These are phyloP conservation scores for Mesoligia furuncula DNA, from an alignment of 2,888 invertebrate genomes.

Conservation along the genomic window DNA sequence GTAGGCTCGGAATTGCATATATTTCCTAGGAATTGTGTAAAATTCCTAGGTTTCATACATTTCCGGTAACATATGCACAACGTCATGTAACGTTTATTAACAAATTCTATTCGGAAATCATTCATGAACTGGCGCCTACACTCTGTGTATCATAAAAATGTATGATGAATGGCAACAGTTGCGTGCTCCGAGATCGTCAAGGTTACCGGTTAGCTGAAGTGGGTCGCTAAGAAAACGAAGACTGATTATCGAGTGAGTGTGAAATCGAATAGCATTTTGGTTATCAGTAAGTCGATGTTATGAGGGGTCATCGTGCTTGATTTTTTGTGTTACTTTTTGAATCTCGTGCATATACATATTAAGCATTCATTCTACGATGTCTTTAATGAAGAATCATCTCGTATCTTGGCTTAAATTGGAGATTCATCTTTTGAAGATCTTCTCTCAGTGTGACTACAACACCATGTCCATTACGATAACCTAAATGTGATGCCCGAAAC, in stretches of 20 bases:
- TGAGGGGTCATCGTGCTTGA: constrained; percentile 55
- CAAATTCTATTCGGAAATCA: constrained; percentile 8
- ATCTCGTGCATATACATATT: constrained; percentile 8
- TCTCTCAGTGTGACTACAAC: too few relatives aligned
- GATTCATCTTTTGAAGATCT: background rate
- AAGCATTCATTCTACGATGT: background rate
- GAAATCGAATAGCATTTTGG: constrained; percentile 49
- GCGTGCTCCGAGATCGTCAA: constrained; percentile 58
- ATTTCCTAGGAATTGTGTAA: too few relatives aligned
- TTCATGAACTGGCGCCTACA: constrained; percentile 8
- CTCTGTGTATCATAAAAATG: constrained; percentile 14
- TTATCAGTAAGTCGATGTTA: constrained; percentile 22
- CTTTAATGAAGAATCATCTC: too few relatives aligned
- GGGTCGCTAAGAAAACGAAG: constrained; percentile 69
- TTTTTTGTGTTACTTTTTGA: constrained; percentile 15
- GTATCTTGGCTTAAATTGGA: background rate
- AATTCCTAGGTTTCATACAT: too few relatives aligned
- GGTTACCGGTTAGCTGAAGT: constrained; percentile 65
- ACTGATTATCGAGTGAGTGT: constrained; percentile 58
- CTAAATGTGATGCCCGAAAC: background rate
- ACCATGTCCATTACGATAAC: background rate
- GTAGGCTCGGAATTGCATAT: too few relatives aligned
- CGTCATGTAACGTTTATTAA: background rate
- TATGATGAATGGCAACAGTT: constrained; percentile 33
- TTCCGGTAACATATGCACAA: too few relatives aligned